phyloP scores from a whole-genome alignment of 2,797 vertebrate species.

The Clarias laeviceps region DNA sequence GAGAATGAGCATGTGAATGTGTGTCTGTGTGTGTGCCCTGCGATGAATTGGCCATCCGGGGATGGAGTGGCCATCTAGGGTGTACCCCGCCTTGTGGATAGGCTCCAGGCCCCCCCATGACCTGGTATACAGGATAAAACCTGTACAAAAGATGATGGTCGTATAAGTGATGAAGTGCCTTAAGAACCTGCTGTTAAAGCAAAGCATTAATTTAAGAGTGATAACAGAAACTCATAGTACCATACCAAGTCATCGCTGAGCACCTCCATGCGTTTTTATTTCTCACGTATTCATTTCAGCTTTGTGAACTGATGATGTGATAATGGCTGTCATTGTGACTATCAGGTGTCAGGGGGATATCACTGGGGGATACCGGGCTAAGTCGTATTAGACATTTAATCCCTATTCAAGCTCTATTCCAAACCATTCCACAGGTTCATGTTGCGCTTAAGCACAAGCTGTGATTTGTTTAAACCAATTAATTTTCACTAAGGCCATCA shows the following conservation, averaged over 20 bases:
- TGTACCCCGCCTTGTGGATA: too few species aligned
- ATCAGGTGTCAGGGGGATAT: not conserved
- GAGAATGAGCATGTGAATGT: too few species aligned
- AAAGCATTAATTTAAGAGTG: not conserved
- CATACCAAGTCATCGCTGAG: not conserved
- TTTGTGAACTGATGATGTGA: not conserved
- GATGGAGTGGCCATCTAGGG: too few species aligned
- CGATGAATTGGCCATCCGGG: too few species aligned
- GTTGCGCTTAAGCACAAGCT: slow-evolving; percentile 8
- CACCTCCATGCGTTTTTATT: not conserved
- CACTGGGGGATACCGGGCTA: not conserved
- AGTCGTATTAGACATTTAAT: slow-evolving; percentile 15
- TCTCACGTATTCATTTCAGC: not conserved
- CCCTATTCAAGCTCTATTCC: not conserved
- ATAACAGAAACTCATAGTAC: not conserved
- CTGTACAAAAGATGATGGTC: not conserved
- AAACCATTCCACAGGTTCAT: not conserved
- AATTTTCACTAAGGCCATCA: slow-evolving; percentile 13
- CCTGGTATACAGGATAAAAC: too few species aligned
- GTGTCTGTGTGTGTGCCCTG: too few species aligned
- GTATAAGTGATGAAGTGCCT: not conserved
- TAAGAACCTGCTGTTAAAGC: not conserved
- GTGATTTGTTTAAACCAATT: slow-evolving; percentile 10
- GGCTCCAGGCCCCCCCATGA: too few species aligned
- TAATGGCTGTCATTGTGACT: not conserved